Percentiles rank a stretch among this genome's conserved stretches.
Evolutionary conservation across 2,888 invertebrate species (phyloP).

Genomic region (Agonum fuliginosum): DNA sequence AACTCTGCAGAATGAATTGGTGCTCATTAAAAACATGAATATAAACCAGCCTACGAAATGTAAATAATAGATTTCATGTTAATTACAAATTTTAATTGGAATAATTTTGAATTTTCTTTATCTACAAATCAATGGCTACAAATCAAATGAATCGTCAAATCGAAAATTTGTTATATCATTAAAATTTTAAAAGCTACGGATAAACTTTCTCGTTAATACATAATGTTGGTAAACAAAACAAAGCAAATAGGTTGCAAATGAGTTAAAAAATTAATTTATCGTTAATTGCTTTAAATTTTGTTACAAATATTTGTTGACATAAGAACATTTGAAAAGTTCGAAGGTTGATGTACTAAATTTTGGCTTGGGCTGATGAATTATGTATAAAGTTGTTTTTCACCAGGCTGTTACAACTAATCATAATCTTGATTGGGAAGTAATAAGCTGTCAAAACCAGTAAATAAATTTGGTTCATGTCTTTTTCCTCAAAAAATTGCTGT

Average conservation of each 20-base stretch:
- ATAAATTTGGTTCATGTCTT: not conserved
- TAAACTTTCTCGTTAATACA: no score
- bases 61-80: no score
- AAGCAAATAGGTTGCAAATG: no score
- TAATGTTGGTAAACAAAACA: not conserved
- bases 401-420: slow-evolving; percentile 12
- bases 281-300: not conserved
- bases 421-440: slow-evolving; percentile 28
- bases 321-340: not conserved
- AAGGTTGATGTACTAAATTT: not conserved
- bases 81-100: no score
- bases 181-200: no score
- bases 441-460: slow-evolving; percentile 35
- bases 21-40: no score
- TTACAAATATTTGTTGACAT: not conserved
- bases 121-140: no score
- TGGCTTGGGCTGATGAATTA: not conserved
- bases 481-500: not conserved
- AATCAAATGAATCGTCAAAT: no score
- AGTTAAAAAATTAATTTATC: not conserved
- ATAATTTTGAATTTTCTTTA: no score
- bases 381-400: slow-evolving; percentile 19
- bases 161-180: no score
- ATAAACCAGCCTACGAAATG: no score
- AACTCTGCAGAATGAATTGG: no score